Percentiles rank a stretch among this genome's conserved stretches.
Conservation (phyloP, 2,797 vertebrate species). For the Esox lucius region DNA sequence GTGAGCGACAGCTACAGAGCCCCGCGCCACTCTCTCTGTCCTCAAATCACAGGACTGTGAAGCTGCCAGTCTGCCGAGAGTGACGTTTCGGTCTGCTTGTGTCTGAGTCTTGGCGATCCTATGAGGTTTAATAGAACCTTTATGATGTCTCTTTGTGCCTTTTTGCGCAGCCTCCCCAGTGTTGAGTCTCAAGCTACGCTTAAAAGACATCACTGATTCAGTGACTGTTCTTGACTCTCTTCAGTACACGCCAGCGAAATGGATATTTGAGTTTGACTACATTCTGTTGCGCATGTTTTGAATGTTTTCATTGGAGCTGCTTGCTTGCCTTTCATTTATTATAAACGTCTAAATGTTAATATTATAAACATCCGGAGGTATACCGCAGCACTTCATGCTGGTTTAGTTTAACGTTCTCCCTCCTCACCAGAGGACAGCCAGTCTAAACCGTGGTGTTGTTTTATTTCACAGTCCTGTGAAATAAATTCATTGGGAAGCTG, state of each 20-base stretch:
- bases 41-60: constrained; percentile 3
- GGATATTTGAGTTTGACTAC: constrained; percentile 14
- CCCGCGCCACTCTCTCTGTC: neutral
- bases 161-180: neutral
- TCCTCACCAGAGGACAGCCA: neutral
- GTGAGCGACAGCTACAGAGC: constrained; percentile 10
- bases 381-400: neutral
- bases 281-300: constrained; percentile 5
- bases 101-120: neutral
- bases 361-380: neutral
- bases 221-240: neutral
- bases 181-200: neutral
- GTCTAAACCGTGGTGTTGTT: neutral
- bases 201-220: constrained; percentile 23
- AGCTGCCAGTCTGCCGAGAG: neutral
- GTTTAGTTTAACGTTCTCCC: neutral
- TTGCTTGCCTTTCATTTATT: neutral
- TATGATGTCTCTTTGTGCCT: neutral
- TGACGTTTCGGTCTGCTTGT: neutral
- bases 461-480: neutral
- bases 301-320: constrained; percentile 5
- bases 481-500: constrained; percentile 2
- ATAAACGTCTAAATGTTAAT: neutral
- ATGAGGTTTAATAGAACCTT: neutral
- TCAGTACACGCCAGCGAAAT: constrained; percentile 1